Evolutionary conservation across 1,140 invertebrate genomes (phyloP), one percentile per base, ranked within the genome.

Genomic region (Drosophila hydei): DNA sequence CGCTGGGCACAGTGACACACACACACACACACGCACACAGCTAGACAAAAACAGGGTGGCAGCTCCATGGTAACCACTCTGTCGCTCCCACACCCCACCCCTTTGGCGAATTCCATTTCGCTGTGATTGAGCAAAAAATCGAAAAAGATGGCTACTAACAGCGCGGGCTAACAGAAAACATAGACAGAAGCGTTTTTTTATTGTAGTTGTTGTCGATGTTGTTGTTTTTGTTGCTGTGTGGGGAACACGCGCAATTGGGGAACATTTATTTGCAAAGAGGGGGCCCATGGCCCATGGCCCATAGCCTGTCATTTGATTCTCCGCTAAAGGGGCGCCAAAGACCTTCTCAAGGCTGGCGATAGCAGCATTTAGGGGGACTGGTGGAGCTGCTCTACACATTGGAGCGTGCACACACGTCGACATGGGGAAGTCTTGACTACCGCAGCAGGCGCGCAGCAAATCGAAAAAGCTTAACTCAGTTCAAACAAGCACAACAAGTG

Each of bases 341-440:
- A 80, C 80, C 80, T 84, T 79, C 80, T 79, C 80, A 85, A 85
- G 80, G 74, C 71, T 70, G 61, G 7, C 18, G 42, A 11, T n/a
- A 27, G 43, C 9, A 19, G 16, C 8, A 18, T 38, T 3, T 19
- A 40, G 56, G 27, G 23, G 48, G 42, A 18, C 5, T 42, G 42
- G 18, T 62, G 73, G 71, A 48, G 69, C 58, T 51, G 63, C 68
- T 72, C 79, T 76, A 58, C 50, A 47, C 43, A 65, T 33, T 33
- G 30, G 47, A 70, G 70, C 74, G 71, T 69, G 84, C 72, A 88
- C 83, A 90, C 79, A 87, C 88, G 81, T 48, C 79, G 83, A 90
- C 88, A 90, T 90, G 88, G 88, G 88, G 88, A 90, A 90, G 88
- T 90, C 88, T 88, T 78, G 79, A 84, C 88, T 88, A 80, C 71